These are phyloP conservation scores for Drosophila sechellia DNA, from an alignment of 1,140 invertebrate species.

Conservation along the genomic window DNA sequence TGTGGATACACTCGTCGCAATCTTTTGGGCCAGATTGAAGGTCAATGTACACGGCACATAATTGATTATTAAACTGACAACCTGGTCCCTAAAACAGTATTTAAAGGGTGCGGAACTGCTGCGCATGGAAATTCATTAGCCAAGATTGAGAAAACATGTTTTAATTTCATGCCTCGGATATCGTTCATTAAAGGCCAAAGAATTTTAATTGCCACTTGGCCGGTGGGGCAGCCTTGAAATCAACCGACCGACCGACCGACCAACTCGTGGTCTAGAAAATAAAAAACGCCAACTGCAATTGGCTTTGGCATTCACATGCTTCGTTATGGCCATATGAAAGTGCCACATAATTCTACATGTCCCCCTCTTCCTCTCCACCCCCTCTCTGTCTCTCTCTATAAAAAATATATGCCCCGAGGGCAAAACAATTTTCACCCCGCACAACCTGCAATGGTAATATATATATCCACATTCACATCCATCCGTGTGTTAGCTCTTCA, in stretches of 20 bases:
- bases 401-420: slow-evolving; percentile 17
- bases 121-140: slow-evolving; percentile 21
- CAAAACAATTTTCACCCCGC: slow-evolving; percentile 76
- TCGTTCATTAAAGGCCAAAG: slow-evolving; percentile 63
- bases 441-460: slow-evolving; percentile 36
- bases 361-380: neutral
- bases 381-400: too few species aligned
- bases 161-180: slow-evolving; percentile 81
- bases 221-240: slow-evolving; percentile 46
- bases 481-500: slow-evolving; percentile 25
- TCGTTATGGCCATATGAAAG: slow-evolving; percentile 63
- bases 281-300: slow-evolving; percentile 51
- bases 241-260: neutral
- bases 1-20: slow-evolving; percentile 55
- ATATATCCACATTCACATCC: slow-evolving; percentile 17
- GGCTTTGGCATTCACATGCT: slow-evolving; percentile 47
- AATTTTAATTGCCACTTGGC: slow-evolving; percentile 73
- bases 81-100: slow-evolving; percentile 36
- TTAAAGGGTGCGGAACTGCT: slow-evolving; percentile 24
- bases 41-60: slow-evolving; percentile 62
- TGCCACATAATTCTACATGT: slow-evolving; percentile 67
- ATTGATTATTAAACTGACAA: slow-evolving; percentile 77
- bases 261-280: slow-evolving; percentile 60
- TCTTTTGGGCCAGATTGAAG: slow-evolving; percentile 61
- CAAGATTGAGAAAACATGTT: slow-evolving; percentile 69